Conservation (phyloP, 2,888 invertebrate genomes). For the Diarsia mendica region DNA sequence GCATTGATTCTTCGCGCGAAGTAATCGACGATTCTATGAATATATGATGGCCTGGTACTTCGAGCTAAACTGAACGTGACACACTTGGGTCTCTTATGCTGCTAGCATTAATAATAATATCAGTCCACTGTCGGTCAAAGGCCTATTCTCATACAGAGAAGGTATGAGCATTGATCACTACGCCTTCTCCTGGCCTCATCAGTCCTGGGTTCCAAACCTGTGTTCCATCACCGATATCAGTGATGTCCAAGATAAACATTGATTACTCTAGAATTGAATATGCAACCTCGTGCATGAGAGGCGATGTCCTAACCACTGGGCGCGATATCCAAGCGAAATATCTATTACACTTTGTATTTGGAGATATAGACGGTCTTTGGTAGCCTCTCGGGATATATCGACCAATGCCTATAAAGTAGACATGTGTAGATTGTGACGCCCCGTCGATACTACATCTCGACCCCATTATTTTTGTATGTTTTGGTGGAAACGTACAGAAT, state of each 20-base stretch:
- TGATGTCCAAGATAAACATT: background rate
- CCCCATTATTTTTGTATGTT: constrained; percentile 19
- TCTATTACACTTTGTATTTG: constrained; percentile 14
- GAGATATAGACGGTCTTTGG: background rate
- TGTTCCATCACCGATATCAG: background rate
- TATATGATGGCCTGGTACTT: constrained; percentile 18
- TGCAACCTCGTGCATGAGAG: background rate
- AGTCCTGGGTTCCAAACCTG: too few relatives aligned
- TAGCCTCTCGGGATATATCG: constrained; percentile 3
- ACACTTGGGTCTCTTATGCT: constrained; percentile 19
- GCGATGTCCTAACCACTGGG: background rate
- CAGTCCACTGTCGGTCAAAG: background rate
- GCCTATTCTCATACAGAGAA: background rate
- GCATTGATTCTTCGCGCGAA: constrained; percentile 43
- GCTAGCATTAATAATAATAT: background rate
- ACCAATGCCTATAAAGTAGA: constrained; percentile 42
- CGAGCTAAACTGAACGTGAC: constrained; percentile 9
- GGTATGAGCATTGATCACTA: too few relatives aligned
- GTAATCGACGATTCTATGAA: constrained; percentile 46
- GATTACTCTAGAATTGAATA: background rate
- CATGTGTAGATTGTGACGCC: background rate
- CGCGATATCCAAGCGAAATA: background rate
- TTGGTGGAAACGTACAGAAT: background rate
- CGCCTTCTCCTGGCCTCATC: too few relatives aligned
- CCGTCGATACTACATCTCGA: constrained; percentile 20